These are phyloP conservation scores for Eupleurogrammus muticus DNA, from an alignment of 2,797 vertebrate genomes.

Conservation along the genomic window DNA sequence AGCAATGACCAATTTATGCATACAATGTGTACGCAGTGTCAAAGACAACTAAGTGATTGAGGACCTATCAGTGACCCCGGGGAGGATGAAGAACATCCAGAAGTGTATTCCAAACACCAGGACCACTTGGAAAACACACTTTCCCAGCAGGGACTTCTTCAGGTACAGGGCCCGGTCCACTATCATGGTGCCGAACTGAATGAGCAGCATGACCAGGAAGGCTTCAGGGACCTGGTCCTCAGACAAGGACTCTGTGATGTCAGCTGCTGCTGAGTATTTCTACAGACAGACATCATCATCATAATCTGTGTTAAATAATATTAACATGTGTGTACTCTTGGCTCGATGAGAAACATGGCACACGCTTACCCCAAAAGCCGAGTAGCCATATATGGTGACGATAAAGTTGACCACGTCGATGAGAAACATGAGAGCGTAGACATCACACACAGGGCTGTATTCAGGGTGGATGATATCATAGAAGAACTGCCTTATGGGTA, in stretches of 20 bases:
- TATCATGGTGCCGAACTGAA: conserved; percentile 87
- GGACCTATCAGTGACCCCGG: conserved; percentile 86
- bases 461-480: conserved; percentile 88
- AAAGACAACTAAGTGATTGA: background rate
- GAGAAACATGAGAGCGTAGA: conserved; percentile 85
- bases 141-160: conserved; percentile 85
- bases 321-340: background rate
- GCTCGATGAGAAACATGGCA: background rate
- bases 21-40: too few species aligned
- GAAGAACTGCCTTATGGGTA: conserved; percentile 86
- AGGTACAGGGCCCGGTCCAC: conserved; percentile 87
- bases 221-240: conserved; percentile 88
- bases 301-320: background rate
- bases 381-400: conserved; percentile 85
- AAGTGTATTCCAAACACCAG: conserved; percentile 87
- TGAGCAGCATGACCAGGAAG: conserved; percentile 86
- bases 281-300: conserved; percentile 32
- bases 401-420: conserved; percentile 86
- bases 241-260: conserved; percentile 84
- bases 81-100: conserved; percentile 89
- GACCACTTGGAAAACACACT: conserved; percentile 86
- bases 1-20: too few species aligned
- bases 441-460: conserved; percentile 84
- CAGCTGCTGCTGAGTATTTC: conserved; percentile 83
- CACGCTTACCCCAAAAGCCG: conserved; percentile 85